These are phyloP conservation scores for Vimba vimba DNA, from an alignment of 2,113 vertebrate species.

Conservation along the genomic window DNA sequence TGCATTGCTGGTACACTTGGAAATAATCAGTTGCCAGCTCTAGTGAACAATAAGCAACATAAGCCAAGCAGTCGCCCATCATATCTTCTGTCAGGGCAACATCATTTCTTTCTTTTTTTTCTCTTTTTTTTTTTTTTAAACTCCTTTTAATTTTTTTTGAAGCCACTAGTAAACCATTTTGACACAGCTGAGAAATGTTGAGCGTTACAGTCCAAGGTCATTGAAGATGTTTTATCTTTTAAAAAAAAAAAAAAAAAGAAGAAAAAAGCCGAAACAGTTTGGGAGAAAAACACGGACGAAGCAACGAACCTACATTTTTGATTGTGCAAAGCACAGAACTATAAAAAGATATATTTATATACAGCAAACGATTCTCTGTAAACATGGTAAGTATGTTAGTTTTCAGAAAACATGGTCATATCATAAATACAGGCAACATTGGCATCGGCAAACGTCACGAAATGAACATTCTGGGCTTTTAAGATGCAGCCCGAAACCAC, in stretches of 20 bases:
- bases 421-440: slow-evolving; percentile 94
- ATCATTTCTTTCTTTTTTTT: slow-evolving; percentile 51
- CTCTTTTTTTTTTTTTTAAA: neutral
- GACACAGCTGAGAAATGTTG: slow-evolving; percentile 87
- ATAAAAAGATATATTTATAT: slow-evolving; percentile 92
- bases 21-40: slow-evolving; percentile 79
- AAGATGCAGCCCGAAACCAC: slow-evolving; percentile 80
- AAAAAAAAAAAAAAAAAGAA: slow-evolving; percentile 45
- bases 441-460: slow-evolving; percentile 90
- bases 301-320: slow-evolving; percentile 84
- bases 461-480: slow-evolving; percentile 83
- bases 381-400: slow-evolving; percentile 96
- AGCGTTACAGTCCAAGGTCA: slow-evolving; percentile 86
- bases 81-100: slow-evolving; percentile 72
- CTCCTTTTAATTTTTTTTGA: slow-evolving; percentile 57
- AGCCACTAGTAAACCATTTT: slow-evolving; percentile 87
- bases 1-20: slow-evolving; percentile 83
- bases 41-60: slow-evolving; percentile 80
- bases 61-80: slow-evolving; percentile 76
- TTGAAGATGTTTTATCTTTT: slow-evolving; percentile 63
- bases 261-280: slow-evolving; percentile 85
- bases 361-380: slow-evolving; percentile 96
- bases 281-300: slow-evolving; percentile 83
- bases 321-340: slow-evolving; percentile 94
- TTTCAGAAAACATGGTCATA: slow-evolving; percentile 88